These are phyloP conservation scores for Drosophila recens DNA, from an alignment of 2,888 invertebrate genomes.

Conservation along the genomic window DNA sequence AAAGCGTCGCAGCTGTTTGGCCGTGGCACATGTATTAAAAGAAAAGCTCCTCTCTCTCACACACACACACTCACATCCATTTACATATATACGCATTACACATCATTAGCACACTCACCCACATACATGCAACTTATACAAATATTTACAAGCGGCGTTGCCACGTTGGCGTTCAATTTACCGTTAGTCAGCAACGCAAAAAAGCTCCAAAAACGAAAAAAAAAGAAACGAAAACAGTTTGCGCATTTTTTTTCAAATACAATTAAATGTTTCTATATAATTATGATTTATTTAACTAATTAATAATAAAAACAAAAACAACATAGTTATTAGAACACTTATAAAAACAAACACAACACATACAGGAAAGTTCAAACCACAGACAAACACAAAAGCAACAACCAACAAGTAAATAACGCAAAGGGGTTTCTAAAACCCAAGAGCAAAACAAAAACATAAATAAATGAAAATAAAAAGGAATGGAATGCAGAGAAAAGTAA, in stretches of 20 bases:
- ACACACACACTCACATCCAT: slow-evolving; percentile 28
- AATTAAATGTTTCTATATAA: slow-evolving; percentile 57
- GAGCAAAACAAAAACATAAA: slow-evolving; percentile 5
- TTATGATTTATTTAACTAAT: slow-evolving; percentile 71
- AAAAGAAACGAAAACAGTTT: slow-evolving; percentile 38
- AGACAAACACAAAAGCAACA: slow-evolving; percentile 17
- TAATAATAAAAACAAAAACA: slow-evolving; percentile 64
- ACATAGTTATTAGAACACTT: slow-evolving; percentile 65
- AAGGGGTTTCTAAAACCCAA: slow-evolving; percentile 58
- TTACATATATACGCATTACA: slow-evolving; percentile 37
- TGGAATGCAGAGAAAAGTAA: slow-evolving; percentile 14
- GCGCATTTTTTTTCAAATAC: slow-evolving; percentile 67
- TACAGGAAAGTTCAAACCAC: slow-evolving; percentile 67
- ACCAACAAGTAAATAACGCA: slow-evolving; percentile 26
- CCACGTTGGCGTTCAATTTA: slow-evolving; percentile 64
- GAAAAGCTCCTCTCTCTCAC: slow-evolving; percentile 42
- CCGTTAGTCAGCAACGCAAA: slow-evolving; percentile 54
- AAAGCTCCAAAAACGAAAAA: slow-evolving; percentile 44
- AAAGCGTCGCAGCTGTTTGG: slow-evolving; percentile 46
- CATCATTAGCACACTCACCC: slow-evolving; percentile 30
- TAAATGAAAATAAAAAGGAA: not conserved
- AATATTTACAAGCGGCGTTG: slow-evolving; percentile 38
- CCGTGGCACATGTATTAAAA: slow-evolving; percentile 63
- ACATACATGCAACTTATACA: slow-evolving; percentile 37
- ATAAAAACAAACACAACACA: slow-evolving; percentile 41